Conservation (phyloP, 2,888 invertebrate species). For the Aphidoletes aphidimyza region DNA sequence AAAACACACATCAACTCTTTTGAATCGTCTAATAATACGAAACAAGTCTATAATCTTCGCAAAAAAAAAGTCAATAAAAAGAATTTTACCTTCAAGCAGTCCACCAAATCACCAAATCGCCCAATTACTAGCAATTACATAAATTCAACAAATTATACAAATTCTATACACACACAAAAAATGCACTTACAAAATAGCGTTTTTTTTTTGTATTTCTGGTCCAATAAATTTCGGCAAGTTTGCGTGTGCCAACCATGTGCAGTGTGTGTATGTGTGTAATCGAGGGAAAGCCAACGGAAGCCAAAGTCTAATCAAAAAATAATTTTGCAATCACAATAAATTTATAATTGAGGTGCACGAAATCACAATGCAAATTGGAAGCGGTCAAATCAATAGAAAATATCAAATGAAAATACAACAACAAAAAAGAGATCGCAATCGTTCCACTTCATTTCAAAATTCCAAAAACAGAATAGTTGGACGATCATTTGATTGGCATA, state of each 20-base stretch:
- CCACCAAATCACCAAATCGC: no score
- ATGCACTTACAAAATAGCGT: neutral
- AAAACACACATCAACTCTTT: no score
- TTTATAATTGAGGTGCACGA: neutral
- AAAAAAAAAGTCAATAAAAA: neutral
- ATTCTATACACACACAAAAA: no score
- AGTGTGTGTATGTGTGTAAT: neutral
- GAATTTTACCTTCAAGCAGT: conserved; percentile 2
- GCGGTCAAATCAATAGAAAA: neutral
- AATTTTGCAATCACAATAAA: neutral
- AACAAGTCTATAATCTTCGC: neutral
- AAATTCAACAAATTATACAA: no score
- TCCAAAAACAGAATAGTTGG: neutral
- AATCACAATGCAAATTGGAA: neutral
- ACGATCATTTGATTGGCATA: no score
- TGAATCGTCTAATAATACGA: neutral
- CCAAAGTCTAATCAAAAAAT: neutral
- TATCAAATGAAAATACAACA: neutral
- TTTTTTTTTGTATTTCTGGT: conserved; percentile 9
- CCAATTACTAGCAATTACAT: no score
- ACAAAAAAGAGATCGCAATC: neutral
- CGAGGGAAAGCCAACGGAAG: conserved; percentile 17
- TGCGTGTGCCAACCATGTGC: neutral
- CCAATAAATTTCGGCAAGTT: neutral
- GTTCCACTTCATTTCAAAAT: conserved; percentile 14